Conservation (phyloP, 2,113 vertebrate species). For the Edolisoma coerulescens region DNA sequence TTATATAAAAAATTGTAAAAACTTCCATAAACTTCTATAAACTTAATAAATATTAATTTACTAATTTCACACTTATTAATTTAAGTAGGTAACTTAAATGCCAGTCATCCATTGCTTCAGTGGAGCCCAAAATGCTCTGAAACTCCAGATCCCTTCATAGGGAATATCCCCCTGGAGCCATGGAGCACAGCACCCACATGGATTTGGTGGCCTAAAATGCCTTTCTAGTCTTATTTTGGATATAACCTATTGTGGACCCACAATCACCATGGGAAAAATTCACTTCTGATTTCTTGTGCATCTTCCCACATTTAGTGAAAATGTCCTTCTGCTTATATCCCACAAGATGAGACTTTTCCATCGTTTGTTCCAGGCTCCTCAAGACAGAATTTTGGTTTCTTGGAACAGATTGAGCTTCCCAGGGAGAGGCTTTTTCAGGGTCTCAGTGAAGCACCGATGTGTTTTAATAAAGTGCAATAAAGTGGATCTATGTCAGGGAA, state of each 20-base stretch:
- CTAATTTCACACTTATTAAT: background rate
- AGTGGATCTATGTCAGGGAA: background rate
- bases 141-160: background rate
- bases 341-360: background rate
- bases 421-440: background rate
- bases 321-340: background rate
- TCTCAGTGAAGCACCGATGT: background rate
- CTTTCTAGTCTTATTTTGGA: background rate
- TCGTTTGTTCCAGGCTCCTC: background rate
- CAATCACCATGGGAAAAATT: background rate
- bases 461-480: slow-evolving; percentile 1
- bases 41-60: background rate
- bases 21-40: background rate
- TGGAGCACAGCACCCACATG: fast-evolving
- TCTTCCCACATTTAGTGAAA: background rate
- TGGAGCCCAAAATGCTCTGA: background rate
- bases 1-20: background rate
- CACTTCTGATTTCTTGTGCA: background rate
- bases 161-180: background rate
- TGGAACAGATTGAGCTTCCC: background rate
- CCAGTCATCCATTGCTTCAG: background rate
- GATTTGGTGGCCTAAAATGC: background rate
- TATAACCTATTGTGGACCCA: background rate
- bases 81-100: background rate
- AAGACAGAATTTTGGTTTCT: background rate